Percentiles rank a stretch among this genome's conserved stretches.
Conservation (phyloP, 2,888 invertebrate genomes). For the Limnephilus marmoratus region DNA sequence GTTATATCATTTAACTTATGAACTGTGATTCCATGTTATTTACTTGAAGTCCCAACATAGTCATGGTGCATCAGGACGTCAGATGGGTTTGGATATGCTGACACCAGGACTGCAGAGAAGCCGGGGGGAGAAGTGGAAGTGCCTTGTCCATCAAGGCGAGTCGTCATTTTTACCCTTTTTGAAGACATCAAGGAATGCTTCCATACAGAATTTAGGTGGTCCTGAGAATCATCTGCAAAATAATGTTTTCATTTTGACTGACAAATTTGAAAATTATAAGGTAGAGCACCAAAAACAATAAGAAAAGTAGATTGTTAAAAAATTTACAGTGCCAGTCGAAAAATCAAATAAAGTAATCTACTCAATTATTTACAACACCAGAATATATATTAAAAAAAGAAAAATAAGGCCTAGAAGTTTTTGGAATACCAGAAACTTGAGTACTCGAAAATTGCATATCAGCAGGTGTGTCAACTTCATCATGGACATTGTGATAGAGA, state of each 20-base stretch:
- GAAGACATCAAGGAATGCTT: constrained; percentile 53
- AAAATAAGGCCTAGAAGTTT: too few relatives aligned
- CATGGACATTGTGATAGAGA: neutral
- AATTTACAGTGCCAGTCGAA: neutral
- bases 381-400: too few relatives aligned
- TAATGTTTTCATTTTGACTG: neutral
- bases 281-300: neutral
- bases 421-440: neutral
- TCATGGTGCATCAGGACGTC: constrained; percentile 61
- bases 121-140: constrained; percentile 48
- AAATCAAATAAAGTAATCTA: neutral
- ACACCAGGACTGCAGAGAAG: constrained; percentile 39
- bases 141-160: constrained; percentile 51
- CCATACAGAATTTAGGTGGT: constrained; percentile 33
- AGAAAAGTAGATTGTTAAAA: neutral
- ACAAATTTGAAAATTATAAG: neutral
- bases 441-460: neutral
- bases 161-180: constrained; percentile 47
- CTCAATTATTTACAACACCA: too few relatives aligned
- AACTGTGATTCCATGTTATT: neutral
- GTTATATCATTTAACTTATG: neutral
- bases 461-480: neutral
- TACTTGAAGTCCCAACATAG: constrained; percentile 55
- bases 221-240: constrained; percentile 57
- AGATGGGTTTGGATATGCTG: constrained; percentile 54